A percentile compares a stretch with the other conserved stretches of the same genome.
Conservation (phyloP, 1,140 invertebrate species). For the Mactra quadrangularis region DNA sequence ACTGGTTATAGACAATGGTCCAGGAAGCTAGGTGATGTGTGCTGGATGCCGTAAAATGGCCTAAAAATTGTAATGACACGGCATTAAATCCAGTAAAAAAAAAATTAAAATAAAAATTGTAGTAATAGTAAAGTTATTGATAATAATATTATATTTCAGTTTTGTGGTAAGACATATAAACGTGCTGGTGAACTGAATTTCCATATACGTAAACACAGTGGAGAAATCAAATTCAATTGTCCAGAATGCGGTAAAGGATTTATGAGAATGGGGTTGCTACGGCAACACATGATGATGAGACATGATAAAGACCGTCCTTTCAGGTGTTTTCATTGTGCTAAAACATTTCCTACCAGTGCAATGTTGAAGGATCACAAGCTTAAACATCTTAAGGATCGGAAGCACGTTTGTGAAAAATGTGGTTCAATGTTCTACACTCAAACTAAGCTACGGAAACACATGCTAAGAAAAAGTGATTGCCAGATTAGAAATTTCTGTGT, state of each 20-base stretch:
- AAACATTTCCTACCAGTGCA: conserved; percentile 37
- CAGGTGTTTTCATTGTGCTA: conserved; percentile 39
- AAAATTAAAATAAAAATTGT: no score
- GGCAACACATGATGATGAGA: conserved; percentile 85
- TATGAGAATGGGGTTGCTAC: conserved; percentile 94
- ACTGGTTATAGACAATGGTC: no score
- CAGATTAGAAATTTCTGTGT: neutral
- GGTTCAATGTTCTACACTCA: conserved; percentile 24
- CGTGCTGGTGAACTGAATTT: conserved; percentile 46
- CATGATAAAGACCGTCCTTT: conserved; percentile 53
- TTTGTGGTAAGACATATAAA: conserved; percentile 55
- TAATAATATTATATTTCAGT: no score
- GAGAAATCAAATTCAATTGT: conserved; percentile 94
- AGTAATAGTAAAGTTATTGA: no score
- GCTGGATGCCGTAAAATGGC: no score
- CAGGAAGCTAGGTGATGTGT: no score
- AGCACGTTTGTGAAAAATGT: conserved; percentile 49
- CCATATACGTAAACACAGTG: conserved; percentile 87
- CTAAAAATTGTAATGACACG: no score
- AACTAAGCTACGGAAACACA: conserved; percentile 30
- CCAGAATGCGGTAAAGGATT: conserved; percentile 95
- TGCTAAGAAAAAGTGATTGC: conserved; percentile 43
- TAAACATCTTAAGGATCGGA: conserved; percentile 6
- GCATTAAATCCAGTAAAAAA: no score
- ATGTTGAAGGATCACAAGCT: conserved; percentile 42